Base-by-base conservation (phyloP, 2,797 vertebrate genomes). In the Syngnathus acus region DNA sequence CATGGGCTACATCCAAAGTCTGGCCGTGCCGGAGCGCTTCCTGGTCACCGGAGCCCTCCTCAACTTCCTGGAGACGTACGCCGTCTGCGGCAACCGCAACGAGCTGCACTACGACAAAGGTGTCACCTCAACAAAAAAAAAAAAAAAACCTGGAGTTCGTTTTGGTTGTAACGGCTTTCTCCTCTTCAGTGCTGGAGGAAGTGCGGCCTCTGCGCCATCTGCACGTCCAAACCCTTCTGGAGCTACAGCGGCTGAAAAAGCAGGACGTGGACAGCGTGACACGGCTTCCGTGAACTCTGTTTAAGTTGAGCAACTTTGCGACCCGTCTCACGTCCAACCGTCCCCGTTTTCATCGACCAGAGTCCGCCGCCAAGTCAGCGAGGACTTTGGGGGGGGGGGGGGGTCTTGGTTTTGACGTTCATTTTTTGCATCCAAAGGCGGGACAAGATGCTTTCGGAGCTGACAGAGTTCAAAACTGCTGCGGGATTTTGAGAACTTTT, bases 41-140 rank as follows among this genome's bases (percentile, higher is more conserved):
- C 86, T 92, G 0, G 88, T 86, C 67, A 90, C 89, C 0, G 90
- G 90, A 9, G 90, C 90, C 0, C 88, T 92, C 3, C 82, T 92
- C 16, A 85, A 87, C 83, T 92, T 92, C 77, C 77, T 92, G 79
- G 91, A 92, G 78, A 86, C 55, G 75, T 90, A 91, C 1, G 83
- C 90, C 51, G 82, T 92, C 51, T 84, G 88, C 6, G 89, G 88
- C 51, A 88, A 86, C 78, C 75, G 73, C 57, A 89, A 91, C 5
- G 89, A 92, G 74, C 26, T 90, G 57, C 89, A 90, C 70, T 91
- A 92, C 9, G 82, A 89, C 66, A 90, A 88, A 88, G 90, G 91
- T 91, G 16, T 32, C 26, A 32, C 26, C 26, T 32, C 16, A 26
- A 26, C 3, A 9, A 57, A 32, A 11, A 37, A 57, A 9, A 55